phyloP scores from a whole-genome alignment of 2,113 vertebrate species.

The Forbesichthys papilliferus region DNA sequence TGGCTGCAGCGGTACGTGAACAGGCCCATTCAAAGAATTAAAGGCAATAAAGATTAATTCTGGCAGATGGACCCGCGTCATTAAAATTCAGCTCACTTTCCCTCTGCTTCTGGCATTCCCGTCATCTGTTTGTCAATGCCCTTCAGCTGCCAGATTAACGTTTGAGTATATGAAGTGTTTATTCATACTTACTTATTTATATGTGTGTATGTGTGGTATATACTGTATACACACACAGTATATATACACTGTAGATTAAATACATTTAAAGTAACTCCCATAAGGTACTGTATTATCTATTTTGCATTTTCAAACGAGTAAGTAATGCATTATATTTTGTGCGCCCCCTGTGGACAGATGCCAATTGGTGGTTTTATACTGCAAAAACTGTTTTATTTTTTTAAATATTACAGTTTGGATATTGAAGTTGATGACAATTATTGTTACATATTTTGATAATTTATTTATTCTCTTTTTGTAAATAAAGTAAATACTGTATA shows the following conservation, averaged over 20 bases:
- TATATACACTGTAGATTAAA: too few relatives aligned
- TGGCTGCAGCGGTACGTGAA: conserved; percentile 55
- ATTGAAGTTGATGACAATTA: too few relatives aligned
- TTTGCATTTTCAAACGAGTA: too few relatives aligned
- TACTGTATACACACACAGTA: background rate
- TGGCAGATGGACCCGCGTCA: conserved; percentile 66
- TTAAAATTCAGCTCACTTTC: conserved; percentile 66
- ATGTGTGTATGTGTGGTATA: conserved; percentile 1
- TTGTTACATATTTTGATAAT: too few relatives aligned
- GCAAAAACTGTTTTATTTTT: too few relatives aligned
- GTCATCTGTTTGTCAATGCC: conserved; percentile 64
- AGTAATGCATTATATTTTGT: too few relatives aligned
- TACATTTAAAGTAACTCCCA: background rate
- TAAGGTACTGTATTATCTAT: too few relatives aligned
- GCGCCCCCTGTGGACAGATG: too few relatives aligned
- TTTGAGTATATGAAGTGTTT: background rate
- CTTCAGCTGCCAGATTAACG: conserved; percentile 46
- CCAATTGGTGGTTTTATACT: too few relatives aligned
- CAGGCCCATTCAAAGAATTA: conserved; percentile 64
- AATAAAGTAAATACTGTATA: too few relatives aligned
- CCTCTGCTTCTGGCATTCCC: conserved; percentile 47
- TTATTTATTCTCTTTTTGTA: background rate
- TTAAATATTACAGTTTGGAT: too few relatives aligned
- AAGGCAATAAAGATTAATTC: conserved; percentile 69
- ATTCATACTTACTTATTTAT: conserved; percentile 4